phyloP scores from a whole-genome alignment of 2,797 vertebrate species.

The Pyrocephalus nanus region DNA sequence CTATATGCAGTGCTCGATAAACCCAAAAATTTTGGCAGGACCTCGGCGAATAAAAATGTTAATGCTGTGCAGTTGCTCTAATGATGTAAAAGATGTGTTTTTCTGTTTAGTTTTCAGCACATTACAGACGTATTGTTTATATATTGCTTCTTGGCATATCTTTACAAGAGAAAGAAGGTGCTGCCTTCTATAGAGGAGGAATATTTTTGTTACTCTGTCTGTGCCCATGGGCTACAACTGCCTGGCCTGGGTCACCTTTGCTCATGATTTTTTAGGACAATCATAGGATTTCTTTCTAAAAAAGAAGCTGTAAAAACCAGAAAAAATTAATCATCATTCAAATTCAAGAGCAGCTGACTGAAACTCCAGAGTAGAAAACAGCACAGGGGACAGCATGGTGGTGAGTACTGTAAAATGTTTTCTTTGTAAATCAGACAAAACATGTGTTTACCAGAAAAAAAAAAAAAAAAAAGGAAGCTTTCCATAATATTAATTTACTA shows the following conservation, averaged over 20 bases:
- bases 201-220: conserved; percentile 8
- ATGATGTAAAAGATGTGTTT: background rate
- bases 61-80: background rate
- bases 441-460: background rate
- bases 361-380: background rate
- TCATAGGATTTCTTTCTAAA: conserved; percentile 40
- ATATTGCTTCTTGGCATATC: background rate
- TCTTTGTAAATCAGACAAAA: background rate
- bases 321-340: background rate
- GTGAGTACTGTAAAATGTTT: background rate
- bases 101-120: background rate
- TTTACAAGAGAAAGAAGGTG: background rate
- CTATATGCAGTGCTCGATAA: background rate
- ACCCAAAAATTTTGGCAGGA: background rate
- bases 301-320: background rate
- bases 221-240: background rate
- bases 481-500: background rate
- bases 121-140: background rate
- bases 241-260: conserved; percentile 1
- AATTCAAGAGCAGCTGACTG: background rate
- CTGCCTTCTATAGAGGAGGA: background rate
- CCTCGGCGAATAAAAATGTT: background rate
- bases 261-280: conserved; percentile 12
- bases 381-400: background rate
- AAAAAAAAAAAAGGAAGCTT: background rate